Base-by-base conservation (phyloP, 2,113 vertebrate genomes). In the Oenanthe melanoleuca region DNA sequence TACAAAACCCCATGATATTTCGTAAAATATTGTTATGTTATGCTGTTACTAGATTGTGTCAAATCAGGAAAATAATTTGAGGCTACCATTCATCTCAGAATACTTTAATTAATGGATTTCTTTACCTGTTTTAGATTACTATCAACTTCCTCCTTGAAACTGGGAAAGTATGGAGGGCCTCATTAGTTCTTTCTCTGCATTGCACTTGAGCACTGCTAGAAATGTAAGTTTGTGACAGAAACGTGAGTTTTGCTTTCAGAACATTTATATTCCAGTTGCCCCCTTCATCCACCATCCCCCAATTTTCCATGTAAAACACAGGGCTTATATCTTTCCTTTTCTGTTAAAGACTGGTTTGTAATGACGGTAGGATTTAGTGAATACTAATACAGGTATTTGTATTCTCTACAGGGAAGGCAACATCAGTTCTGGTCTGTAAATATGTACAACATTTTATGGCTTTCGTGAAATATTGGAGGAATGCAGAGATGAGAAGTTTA, bases 41-140 rank as follows among this genome's bases (percentile, higher is more conserved):
- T 88, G 82, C 75, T 96, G 65, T 95, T 97, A 89, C 66, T 92
- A 94, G 88, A 87, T 95, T 96, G 87, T 97, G 95, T 97, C 95
- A 97, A 95, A 97, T 97, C 89, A 96, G 85, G 80, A 95, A 96
- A 96, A 96, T 97, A 97, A 97, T 95, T 97, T 97, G 96, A 97
- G 88, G 87, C 80, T 96, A 95, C 92, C 89, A 95, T 97, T 97
- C 77, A 95, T 92, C 92, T 94, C 83, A 74, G 97, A 95, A 93
- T 94, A 86, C 87, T 96, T 97, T 97, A 97, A 97, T 98, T 96
- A 97, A 89, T 75, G 91, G 57, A 97, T 95, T 97, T 97, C 83
- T 96, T 97, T 97, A 93, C 97, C 92, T 97, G 90, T 95, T 96
- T 96, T 95, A 97, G 92, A 93, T 97, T 95, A 82, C 77, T 89